These are phyloP conservation scores for Dioctria rufipes DNA, from an alignment of 2,888 invertebrate genomes.

Conservation along the genomic window DNA sequence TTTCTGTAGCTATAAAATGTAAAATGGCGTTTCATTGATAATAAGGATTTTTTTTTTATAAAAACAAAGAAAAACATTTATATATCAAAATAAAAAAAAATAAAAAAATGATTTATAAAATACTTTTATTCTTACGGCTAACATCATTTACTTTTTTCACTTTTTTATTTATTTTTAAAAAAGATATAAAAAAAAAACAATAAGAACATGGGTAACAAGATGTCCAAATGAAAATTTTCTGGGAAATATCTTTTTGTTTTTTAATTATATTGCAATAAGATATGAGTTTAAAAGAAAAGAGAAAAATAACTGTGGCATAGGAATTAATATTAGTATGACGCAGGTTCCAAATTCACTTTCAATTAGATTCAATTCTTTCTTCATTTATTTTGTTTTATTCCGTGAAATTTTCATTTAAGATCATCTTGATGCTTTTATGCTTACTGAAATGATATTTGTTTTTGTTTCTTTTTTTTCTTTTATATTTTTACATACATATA, in stretches of 20 bases:
- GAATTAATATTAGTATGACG: constrained; percentile 20
- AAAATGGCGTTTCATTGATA: constrained; percentile 49
- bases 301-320: constrained; percentile 17
- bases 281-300: constrained; percentile 13
- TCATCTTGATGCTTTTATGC: constrained; percentile 7
- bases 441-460: constrained; percentile 17
- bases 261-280: constrained; percentile 15
- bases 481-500: constrained; percentile 13
- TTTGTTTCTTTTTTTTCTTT: no score
- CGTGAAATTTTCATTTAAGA: constrained; percentile 32
- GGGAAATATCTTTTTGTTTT: constrained; percentile 32
- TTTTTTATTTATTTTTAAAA: constrained; percentile 36
- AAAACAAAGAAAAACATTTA: constrained; percentile 45
- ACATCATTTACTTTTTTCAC: constrained; percentile 35
- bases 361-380: constrained; percentile 26
- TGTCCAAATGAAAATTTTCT: constrained; percentile 35
- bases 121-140: constrained; percentile 47
- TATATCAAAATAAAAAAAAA: constrained; percentile 46
- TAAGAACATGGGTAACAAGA: background rate
- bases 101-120: constrained; percentile 44
- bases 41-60: constrained; percentile 35
- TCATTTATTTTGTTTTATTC: background rate
- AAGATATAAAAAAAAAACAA: constrained; percentile 32
- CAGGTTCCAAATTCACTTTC: constrained; percentile 38
- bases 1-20: constrained; percentile 13